A percentile compares a stretch with the other conserved stretches of the same genome.
phyloP scores from a whole-genome alignment of 2,888 invertebrate species.

The Seladonia tumulorum region DNA sequence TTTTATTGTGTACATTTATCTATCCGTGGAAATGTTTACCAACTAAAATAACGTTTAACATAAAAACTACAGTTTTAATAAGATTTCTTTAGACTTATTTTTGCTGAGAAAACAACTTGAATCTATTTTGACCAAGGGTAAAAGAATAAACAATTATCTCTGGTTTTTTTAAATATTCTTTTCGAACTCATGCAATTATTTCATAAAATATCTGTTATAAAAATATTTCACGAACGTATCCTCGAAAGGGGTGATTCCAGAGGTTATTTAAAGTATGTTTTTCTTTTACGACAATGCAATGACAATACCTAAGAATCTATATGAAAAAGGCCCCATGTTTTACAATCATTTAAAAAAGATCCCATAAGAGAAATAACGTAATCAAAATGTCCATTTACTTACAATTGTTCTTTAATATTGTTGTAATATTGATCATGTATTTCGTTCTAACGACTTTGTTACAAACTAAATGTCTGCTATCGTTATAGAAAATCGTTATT shows the following conservation, averaged over 20 bases:
- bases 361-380: not conserved
- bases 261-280: no score
- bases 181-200: not conserved
- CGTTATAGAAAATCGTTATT: not conserved
- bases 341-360: not conserved
- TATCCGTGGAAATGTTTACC: not conserved
- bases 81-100: not conserved
- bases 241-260: no score
- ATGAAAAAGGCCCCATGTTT: not conserved
- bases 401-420: not conserved
- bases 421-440: not conserved
- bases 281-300: no score
- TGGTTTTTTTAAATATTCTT: not conserved
- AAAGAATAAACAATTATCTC: not conserved
- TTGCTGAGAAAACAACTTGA: not conserved
- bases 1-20: not conserved
- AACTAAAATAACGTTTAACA: not conserved
- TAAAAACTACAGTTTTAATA: not conserved
- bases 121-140: not conserved
- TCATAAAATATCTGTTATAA: not conserved
- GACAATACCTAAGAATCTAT: no score
- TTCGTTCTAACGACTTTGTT: not conserved
- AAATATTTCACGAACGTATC: no score
- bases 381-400: not conserved
- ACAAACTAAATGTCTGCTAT: not conserved